These are phyloP conservation scores for Lasioglossum malachurum DNA, from an alignment of 2,888 invertebrate species.

Conservation along the genomic window DNA sequence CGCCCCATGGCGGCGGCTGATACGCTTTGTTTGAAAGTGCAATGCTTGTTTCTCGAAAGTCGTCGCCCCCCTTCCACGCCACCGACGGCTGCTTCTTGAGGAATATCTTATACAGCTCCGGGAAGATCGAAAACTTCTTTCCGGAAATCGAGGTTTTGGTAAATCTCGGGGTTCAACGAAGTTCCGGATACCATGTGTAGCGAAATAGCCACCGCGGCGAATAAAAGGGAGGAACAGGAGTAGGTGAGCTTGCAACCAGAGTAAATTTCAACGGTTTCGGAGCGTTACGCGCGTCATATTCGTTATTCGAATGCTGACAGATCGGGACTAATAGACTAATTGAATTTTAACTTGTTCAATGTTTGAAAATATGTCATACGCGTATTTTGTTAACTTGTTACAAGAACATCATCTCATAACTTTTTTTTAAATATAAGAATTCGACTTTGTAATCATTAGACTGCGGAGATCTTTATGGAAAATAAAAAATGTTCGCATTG, in stretches of 20 bases:
- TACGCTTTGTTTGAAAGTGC: constrained; percentile 55
- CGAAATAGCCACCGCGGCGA: not conserved
- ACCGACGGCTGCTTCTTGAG: constrained; percentile 6
- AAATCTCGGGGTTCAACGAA: not conserved
- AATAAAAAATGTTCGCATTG: too few species aligned
- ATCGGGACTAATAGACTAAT: constrained; percentile 8
- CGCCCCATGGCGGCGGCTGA: constrained; percentile 32
- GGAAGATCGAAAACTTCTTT: not conserved
- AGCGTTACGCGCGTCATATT: not conserved
- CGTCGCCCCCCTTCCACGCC: constrained; percentile 7
- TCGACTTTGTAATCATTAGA: too few species aligned
- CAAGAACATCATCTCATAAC: too few species aligned
- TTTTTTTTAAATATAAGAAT: too few species aligned
- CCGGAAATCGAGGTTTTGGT: not conserved
- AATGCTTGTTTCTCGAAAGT: constrained; percentile 56
- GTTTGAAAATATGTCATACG: too few species aligned
- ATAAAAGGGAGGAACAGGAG: not conserved
- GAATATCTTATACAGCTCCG: constrained; percentile 9
- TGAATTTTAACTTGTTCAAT: too few species aligned
- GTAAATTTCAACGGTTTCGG: not conserved
- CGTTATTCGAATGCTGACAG: constrained; percentile 36
- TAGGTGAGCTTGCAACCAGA: not conserved
- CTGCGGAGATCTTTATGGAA: too few species aligned
- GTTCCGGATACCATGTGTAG: not conserved
- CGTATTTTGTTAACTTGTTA: too few species aligned